Evolutionary conservation across 1,140 invertebrate genomes (phyloP).

Genomic region (Lepidurus packardi): DNA sequence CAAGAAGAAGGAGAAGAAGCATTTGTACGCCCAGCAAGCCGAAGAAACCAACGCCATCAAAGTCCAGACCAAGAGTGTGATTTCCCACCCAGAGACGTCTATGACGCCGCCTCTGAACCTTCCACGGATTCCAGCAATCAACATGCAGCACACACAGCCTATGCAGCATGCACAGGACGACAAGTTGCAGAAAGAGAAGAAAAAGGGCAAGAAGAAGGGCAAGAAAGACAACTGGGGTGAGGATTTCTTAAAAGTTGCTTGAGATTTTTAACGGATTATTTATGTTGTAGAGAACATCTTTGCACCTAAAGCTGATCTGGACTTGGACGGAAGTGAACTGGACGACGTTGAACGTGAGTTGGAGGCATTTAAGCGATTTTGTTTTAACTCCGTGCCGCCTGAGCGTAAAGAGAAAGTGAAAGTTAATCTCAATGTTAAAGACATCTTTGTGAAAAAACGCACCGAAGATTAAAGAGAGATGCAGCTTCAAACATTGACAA

Average conservation of each 20-base stretch:
- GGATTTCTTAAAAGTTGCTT: not conserved
- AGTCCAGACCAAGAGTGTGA: not conserved
- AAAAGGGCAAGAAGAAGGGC: slow-evolving; percentile 36
- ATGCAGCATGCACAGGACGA: not conserved
- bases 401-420: slow-evolving; percentile 60
- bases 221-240: slow-evolving; percentile 30
- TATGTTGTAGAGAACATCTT: slow-evolving; percentile 64
- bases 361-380: slow-evolving; percentile 73
- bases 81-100: not conserved
- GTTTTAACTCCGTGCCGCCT: slow-evolving; percentile 62
- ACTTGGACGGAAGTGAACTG: slow-evolving; percentile 65
- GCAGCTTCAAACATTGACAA: slow-evolving; percentile 31
- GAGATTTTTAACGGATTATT: slow-evolving; percentile 39
- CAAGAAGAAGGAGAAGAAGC: slow-evolving; percentile 34
- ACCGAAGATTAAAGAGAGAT: slow-evolving; percentile 33
- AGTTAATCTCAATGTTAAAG: slow-evolving; percentile 66
- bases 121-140: no score
- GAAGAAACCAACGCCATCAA: not conserved
- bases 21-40: slow-evolving; percentile 15
- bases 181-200: slow-evolving; percentile 29
- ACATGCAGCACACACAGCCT: no score
- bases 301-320: slow-evolving; percentile 62
- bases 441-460: slow-evolving; percentile 60
- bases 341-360: slow-evolving; percentile 68
- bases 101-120: not conserved